phyloP scores from a whole-genome alignment of 2,113 vertebrate species.

The Anser brachyrhynchus region DNA sequence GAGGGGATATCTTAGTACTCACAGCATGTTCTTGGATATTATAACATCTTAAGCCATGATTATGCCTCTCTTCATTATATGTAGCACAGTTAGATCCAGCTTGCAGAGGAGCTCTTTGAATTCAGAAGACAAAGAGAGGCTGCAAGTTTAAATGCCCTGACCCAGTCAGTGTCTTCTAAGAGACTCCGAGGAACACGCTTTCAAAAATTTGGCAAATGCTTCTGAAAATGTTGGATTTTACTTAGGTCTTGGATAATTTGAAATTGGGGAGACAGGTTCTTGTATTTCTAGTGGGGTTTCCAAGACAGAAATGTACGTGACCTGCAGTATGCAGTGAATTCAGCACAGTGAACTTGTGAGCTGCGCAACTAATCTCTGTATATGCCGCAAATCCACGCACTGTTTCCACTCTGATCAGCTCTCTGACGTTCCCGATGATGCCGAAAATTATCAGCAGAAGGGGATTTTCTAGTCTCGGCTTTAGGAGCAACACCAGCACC shows the following conservation, averaged over 20 bases:
- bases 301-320: not conserved
- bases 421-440: not conserved
- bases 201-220: not conserved
- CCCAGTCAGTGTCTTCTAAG: not conserved
- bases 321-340: not conserved
- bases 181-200: not conserved
- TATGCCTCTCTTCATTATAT: not conserved
- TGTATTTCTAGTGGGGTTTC: not conserved
- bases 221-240: not conserved
- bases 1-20: not conserved
- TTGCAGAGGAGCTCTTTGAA: not conserved
- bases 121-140: not conserved
- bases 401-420: not conserved
- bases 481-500: not conserved
- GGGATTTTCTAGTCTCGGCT: constrained; percentile 1
- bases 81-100: not conserved
- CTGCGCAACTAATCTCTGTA: not conserved
- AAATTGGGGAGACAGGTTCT: not conserved
- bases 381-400: not conserved
- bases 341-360: not conserved
- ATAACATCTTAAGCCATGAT: not conserved
- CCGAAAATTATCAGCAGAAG: constrained; percentile 10
- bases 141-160: not conserved
- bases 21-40: not conserved
- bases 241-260: not conserved